Evolutionary conservation across 2,797 vertebrate genomes (phyloP), one percentile per base, ranked within the genome.

Genomic region (Diplodus puntazzo): DNA sequence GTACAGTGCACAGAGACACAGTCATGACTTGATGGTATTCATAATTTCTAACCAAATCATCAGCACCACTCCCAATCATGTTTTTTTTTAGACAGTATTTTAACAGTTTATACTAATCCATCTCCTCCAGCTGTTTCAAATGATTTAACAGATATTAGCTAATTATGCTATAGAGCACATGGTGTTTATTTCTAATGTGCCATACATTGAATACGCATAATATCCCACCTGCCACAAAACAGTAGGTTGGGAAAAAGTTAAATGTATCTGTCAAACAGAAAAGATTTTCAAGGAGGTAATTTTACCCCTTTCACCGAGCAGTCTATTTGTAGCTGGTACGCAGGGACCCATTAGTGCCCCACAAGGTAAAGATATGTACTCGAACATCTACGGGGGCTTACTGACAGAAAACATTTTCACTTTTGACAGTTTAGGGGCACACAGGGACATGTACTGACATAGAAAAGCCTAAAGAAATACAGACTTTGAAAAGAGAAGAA

Each of bases 341-440:
- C 27, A 52, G 11, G 48, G 20, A 76, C 23, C 21, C 23, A 72
- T 66, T 80, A n/a, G 27, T 68, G 20, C n/a, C 61, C 55, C 46
- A 59, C 18, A 42, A 65, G 34, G 59, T 68, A 73, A 18, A 65
- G 42, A 66, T 45, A 67, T 55, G 11, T 53, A 34, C n/a, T 43
- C 5, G 2, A 27, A 58, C 43, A 74, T 77, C 64, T 67, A 69
- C 14, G 8, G 23, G 52, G 55, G 25, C 67, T 74, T 63, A 59
- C 14, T 62, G 53, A 30, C 52, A 64, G 67, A 64, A 62, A 75
- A 59, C 21, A 55, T 49, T 69, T 77, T 68, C 50, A 62, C 20
- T 72, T 66, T 66, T 79, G 46, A 79, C 60, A 84, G 65, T 77
- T 65, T 65, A 76, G 49, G 73, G 48, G 13, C 66, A 79, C 50